Evolutionary conservation across 2,113 vertebrate genomes (phyloP).

Genomic region (Elachura formosa): DNA sequence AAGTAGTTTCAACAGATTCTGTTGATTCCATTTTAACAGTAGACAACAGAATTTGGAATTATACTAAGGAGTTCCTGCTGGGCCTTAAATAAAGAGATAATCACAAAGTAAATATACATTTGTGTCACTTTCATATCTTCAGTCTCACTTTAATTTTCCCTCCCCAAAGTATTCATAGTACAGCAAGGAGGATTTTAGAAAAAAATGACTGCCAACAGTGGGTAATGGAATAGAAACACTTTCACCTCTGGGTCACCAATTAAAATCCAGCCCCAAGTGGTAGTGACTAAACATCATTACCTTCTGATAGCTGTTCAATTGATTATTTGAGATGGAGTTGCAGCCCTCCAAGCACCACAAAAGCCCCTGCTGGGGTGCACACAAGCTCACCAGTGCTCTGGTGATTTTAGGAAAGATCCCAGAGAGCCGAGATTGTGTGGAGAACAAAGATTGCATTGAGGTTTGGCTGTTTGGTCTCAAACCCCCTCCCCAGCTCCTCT

Average conservation of each 20-base stretch:
- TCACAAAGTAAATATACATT: background rate
- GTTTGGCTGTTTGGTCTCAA: background rate
- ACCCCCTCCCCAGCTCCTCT: background rate
- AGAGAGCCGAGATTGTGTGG: background rate
- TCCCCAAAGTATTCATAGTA: background rate
- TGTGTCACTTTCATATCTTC: background rate
- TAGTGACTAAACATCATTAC: slow-evolving; percentile 43
- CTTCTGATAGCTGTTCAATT: background rate
- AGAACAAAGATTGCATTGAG: background rate
- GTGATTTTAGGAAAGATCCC: background rate
- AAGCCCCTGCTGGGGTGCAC: background rate
- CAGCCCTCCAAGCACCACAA: background rate
- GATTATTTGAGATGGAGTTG: background rate
- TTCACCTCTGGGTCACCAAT: slow-evolving; percentile 49
- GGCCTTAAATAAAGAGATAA: background rate
- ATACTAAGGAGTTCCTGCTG: background rate
- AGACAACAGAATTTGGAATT: background rate
- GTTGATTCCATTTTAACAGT: background rate
- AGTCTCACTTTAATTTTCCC: background rate
- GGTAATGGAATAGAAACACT: slow-evolving; percentile 35
- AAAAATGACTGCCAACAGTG: background rate
- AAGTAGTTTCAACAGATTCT: background rate
- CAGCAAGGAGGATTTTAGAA: background rate
- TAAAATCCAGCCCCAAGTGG: slow-evolving; percentile 49
- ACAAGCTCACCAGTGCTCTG: background rate